Evolutionary conservation across 2,888 invertebrate species (phyloP).

Genomic region (Bugulina stolonifera): DNA sequence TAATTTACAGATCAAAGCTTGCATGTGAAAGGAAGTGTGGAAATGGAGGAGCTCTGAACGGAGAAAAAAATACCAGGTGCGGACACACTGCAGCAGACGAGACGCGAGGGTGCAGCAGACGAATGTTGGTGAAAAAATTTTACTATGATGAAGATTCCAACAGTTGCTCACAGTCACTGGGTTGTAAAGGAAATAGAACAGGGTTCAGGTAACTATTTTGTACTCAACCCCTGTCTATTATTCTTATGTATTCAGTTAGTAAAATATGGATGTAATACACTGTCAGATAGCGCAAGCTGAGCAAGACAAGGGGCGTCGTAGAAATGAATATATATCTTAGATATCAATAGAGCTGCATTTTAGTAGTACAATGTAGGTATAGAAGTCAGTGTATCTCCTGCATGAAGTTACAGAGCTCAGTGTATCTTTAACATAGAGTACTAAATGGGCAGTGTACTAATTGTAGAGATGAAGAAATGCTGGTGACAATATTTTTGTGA

Average conservation of each 20-base stretch:
- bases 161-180: neutral
- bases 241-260: too few species aligned
- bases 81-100: neutral
- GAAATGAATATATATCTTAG: too few species aligned
- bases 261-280: too few species aligned
- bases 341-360: too few species aligned
- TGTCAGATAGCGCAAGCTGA: too few species aligned
- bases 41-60: neutral
- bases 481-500: too few species aligned
- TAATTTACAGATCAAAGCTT: neutral
- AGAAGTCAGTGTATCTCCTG: too few species aligned
- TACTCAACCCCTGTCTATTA: too few species aligned
- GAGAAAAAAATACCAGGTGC: neutral
- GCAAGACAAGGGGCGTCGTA: too few species aligned
- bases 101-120: neutral
- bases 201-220: neutral
- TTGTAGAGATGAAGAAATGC: too few species aligned
- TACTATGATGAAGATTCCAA: neutral
- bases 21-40: neutral
- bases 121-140: neutral
- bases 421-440: neutral
- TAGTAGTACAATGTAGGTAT: too few species aligned
- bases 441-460: neutral
- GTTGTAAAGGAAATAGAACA: neutral
- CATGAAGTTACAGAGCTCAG: neutral